Conservation (phyloP, 2,888 invertebrate genomes). For the Omphaloscelis lunosa region DNA sequence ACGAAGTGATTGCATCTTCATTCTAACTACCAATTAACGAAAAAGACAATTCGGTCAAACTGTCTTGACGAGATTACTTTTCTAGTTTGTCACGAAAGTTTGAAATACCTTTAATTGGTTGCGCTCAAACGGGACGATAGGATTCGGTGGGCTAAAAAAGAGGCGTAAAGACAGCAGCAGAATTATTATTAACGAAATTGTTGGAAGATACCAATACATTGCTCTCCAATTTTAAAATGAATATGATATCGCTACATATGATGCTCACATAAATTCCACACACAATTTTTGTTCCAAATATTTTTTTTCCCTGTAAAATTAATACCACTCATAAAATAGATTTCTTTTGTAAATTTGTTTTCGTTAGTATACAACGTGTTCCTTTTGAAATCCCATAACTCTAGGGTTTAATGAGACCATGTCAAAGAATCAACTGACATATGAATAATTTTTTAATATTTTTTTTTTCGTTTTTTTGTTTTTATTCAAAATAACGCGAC, state of each 20-base stretch:
- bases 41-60: constrained; percentile 17
- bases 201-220: neutral
- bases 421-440: no score
- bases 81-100: constrained; percentile 36
- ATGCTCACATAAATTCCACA: neutral
- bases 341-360: neutral
- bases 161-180: neutral
- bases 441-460: no score
- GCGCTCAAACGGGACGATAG: constrained; percentile 7
- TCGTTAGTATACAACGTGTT: neutral
- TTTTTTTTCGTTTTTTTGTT: no score
- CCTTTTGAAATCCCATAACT: no score
- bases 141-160: constrained; percentile 17
- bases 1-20: constrained; percentile 31
- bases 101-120: constrained; percentile 47
- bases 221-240: constrained; percentile 2
- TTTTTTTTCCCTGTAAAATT: neutral
- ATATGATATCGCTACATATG: neutral
- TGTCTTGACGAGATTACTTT: constrained; percentile 32
- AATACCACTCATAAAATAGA: neutral
- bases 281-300: neutral
- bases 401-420: no score
- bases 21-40: constrained; percentile 32
- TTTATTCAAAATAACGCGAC: no score
- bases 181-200: constrained; percentile 3